Evolutionary conservation across 2,888 invertebrate species (phyloP), one percentile per base, ranked within the genome.

Genomic region (Biston stratarius): DNA sequence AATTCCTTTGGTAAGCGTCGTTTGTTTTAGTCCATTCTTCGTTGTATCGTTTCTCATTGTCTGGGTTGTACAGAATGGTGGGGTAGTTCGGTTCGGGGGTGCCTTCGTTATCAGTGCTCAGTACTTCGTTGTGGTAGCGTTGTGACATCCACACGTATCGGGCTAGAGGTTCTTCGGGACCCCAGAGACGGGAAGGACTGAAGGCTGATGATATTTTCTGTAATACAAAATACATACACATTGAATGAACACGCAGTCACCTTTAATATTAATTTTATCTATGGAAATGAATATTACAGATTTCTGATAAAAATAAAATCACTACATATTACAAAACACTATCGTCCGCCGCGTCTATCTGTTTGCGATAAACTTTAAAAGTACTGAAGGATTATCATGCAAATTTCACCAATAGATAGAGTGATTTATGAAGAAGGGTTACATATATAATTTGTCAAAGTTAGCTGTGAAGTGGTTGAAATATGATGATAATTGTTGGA

Each of bases 91-190:
- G 83, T 69, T 89, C 91, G 11, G 87, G 85, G 49, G 76, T 83
- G 1, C 81, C 77, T 40, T 87, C 86, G 72, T 83, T 85, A 70
- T 86, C 86, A 9, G 85, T 83, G 77, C 85, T 89, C 2, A 83
- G 72, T 8, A 81, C 81, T 74, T 90, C 91, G 75, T 86, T 87
- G 52, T 84, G 74, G 63, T 85, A 89, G 72, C 91, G 81, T 78
- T 91, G 90, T 14, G 92, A 91, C 93, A 94, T 94, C 94, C 94
- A 93, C 8, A 92, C 83, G 76, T 93, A 94, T 75, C 94, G 79
- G 0, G 90, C 86, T 83, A 92, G 85, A 1, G 93, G 94, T 73
- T 94, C 94, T 74, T 93, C 92, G 33, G 94, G 94, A 11, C 94
- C 94, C 94, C 94, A 94, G 12, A 91, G 81, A 15, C 91, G 83